phyloP scores from a whole-genome alignment of 2,113 vertebrate species.

The Sigmodon hispidus region DNA sequence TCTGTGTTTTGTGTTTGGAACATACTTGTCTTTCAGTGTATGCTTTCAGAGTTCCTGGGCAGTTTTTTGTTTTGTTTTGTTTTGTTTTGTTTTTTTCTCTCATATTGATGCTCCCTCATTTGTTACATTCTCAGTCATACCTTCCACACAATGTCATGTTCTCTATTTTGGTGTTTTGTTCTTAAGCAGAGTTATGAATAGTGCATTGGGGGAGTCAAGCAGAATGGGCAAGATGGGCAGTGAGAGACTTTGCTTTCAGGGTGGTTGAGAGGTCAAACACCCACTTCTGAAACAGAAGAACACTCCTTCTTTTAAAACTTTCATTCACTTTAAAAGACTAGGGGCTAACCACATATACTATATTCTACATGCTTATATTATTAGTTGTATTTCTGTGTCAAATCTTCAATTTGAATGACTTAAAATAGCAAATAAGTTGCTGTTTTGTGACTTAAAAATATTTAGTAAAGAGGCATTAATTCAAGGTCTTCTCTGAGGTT shows the following conservation, averaged over 20 bases:
- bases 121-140: neutral
- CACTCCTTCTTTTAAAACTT: neutral
- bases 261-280: neutral
- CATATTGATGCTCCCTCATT: neutral
- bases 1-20: neutral
- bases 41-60: neutral
- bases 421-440: neutral
- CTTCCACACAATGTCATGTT: neutral
- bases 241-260: neutral
- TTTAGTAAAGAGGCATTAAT: neutral
- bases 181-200: neutral
- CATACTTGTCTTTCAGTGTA: neutral
- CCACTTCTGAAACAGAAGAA: neutral
- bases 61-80: neutral
- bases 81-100: neutral
- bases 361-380: neutral
- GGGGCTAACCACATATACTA: neutral
- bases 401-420: neutral
- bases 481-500: neutral
- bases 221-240: neutral
- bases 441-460: neutral
- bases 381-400: neutral
- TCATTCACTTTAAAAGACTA: neutral
- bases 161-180: neutral
- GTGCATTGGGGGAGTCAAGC: neutral